phyloP scores from a whole-genome alignment of 2,113 vertebrate species.

The Salvelinus alpinus region DNA sequence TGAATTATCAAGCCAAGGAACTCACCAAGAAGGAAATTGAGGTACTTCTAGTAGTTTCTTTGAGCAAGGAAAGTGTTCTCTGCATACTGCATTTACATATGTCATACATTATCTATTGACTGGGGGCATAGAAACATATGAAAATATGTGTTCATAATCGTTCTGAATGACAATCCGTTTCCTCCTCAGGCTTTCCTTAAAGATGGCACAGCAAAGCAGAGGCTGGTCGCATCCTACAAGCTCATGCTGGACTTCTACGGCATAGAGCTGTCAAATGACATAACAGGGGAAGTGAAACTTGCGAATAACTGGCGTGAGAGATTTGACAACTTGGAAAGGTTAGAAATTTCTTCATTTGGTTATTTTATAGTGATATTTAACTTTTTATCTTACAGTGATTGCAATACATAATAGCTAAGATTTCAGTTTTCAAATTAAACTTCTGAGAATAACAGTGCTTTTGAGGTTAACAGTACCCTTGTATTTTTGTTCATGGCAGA shows the following conservation, averaged over 20 bases:
- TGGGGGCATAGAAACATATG: not conserved
- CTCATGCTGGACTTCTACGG: conserved; percentile 95
- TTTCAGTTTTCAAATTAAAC: no score
- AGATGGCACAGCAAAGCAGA: conserved; percentile 55
- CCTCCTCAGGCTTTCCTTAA: conserved; percentile 73
- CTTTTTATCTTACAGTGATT: no score
- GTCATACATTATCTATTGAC: no score
- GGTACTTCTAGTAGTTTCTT: conserved; percentile 64
- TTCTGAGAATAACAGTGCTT: no score
- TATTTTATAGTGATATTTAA: no score
- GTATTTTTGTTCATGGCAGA: conserved; percentile 55
- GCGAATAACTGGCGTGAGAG: conserved; percentile 76
- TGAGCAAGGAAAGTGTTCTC: not conserved
- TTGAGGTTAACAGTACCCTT: not conserved
- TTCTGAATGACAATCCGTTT: not conserved
- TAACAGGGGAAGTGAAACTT: conserved; percentile 73
- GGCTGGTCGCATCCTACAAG: conserved; percentile 80
- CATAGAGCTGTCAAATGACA: conserved; percentile 62
- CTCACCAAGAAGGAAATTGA: conserved; percentile 80
- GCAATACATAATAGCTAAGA: no score
- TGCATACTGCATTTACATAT: not conserved
- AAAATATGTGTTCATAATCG: not conserved
- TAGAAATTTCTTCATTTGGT: conserved; percentile 22
- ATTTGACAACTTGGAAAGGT: conserved; percentile 86
- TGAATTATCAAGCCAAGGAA: conserved; percentile 78